A percentile compares a stretch with the other conserved stretches of the same genome.
Conservation (phyloP, 2,888 invertebrate genomes). For the Synanthedon myopaeformis region DNA sequence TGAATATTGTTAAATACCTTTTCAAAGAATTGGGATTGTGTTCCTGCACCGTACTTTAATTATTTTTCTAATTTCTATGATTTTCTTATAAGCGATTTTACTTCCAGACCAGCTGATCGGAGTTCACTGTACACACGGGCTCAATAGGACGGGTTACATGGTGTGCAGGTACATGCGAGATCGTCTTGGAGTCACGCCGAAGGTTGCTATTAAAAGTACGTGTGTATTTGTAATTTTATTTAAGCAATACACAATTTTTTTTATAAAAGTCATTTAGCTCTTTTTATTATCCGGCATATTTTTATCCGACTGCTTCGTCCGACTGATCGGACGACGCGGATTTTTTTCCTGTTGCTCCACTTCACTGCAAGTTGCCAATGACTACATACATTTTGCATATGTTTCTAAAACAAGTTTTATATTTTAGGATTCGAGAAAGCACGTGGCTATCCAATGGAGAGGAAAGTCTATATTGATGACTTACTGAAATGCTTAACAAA, state of each 20-base stretch:
- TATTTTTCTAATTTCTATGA: too few relatives aligned
- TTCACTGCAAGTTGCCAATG: too few relatives aligned
- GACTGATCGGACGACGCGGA: too few relatives aligned
- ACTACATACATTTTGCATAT: too few relatives aligned
- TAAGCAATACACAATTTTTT: neutral
- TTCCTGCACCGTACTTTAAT: too few relatives aligned
- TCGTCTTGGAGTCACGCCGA: constrained; percentile 64
- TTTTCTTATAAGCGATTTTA: too few relatives aligned
- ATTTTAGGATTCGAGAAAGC: constrained; percentile 73
- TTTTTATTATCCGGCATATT: too few relatives aligned
- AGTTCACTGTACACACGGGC: constrained; percentile 85
- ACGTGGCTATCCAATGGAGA: constrained; percentile 77
- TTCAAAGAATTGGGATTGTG: too few relatives aligned
- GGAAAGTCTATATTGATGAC: constrained; percentile 65
- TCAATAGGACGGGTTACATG: constrained; percentile 84
- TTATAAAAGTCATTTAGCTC: neutral
- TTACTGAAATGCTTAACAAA: neutral
- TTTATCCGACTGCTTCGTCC: too few relatives aligned
- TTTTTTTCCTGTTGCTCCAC: too few relatives aligned
- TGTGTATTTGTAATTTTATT: constrained; percentile 1
- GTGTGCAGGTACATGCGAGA: constrained; percentile 81
- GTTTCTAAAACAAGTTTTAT: constrained; percentile 2
- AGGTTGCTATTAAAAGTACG: constrained; percentile 73
- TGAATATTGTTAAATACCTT: too few relatives aligned
- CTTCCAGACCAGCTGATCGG: constrained; percentile 77